Conservation (phyloP, 2,797 vertebrate genomes). For the Sebastes variabilis region DNA sequence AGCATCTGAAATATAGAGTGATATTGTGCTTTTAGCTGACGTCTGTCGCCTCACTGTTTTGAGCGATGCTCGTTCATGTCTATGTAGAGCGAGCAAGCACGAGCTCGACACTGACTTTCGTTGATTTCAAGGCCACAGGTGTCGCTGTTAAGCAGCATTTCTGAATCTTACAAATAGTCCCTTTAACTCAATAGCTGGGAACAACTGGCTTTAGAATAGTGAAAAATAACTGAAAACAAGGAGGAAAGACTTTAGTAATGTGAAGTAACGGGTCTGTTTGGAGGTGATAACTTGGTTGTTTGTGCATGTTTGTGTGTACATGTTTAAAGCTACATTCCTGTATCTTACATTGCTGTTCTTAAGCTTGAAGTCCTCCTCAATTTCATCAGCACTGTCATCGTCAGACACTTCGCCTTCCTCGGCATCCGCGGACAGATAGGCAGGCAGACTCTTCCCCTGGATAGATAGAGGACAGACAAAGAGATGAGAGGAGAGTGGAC, state of each 20-base stretch:
- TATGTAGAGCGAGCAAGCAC: no score
- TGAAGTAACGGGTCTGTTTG: not conserved
- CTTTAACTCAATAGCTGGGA: not conserved
- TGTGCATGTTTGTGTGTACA: not conserved
- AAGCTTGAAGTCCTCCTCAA: slow-evolving; percentile 97
- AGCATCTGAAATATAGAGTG: no score
- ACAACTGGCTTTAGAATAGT: not conserved
- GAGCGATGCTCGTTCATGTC: no score
- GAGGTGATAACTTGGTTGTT: not conserved
- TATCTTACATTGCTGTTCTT: slow-evolving; percentile 90
- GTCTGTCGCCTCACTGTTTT: no score
- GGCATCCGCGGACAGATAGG: slow-evolving; percentile 90
- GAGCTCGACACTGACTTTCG: no score
- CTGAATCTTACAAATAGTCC: no score
- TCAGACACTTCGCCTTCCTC: slow-evolving; percentile 98
- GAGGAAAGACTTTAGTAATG: not conserved
- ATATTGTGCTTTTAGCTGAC: no score
- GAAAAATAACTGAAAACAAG: not conserved
- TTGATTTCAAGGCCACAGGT: no score
- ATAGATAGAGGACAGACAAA: slow-evolving; percentile 17
- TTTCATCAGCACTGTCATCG: slow-evolving; percentile 98
- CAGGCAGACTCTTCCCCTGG: slow-evolving; percentile 94
- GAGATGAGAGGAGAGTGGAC: not conserved
- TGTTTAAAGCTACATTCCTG: not conserved
- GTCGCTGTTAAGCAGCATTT: no score